Evolutionary conservation across 2,113 vertebrate species (phyloP).

Genomic region (Murina feae): DNA sequence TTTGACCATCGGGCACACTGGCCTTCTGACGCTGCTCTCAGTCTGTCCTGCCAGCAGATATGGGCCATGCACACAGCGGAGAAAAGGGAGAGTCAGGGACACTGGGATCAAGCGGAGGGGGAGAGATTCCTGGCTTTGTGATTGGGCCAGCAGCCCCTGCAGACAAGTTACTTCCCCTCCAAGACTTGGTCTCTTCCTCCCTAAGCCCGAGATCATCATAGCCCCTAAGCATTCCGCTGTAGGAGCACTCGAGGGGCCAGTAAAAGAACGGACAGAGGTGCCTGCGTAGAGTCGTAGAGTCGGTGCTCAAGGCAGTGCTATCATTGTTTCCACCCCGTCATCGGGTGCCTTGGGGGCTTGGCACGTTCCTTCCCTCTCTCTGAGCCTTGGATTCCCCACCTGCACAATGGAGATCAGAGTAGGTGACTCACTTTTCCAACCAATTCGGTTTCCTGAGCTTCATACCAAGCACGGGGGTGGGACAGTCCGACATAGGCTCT

Average conservation of each 20-base stretch:
- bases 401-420: not conserved
- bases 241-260: not conserved
- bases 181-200: not conserved
- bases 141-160: not conserved
- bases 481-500: not conserved
- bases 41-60: not conserved
- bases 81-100: not conserved
- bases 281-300: not conserved
- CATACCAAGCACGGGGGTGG: not conserved
- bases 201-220: not conserved
- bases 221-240: not conserved
- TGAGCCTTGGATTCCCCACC: not conserved
- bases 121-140: not conserved
- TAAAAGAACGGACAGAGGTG: rapidly evolving
- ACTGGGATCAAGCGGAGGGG: not conserved
- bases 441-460: not conserved
- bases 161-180: not conserved
- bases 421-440: not conserved
- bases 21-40: not conserved
- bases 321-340: not conserved
- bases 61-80: rapidly evolving
- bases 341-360: not conserved
- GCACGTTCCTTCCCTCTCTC: not conserved
- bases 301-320: not conserved
- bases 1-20: not conserved